phyloP scores from a whole-genome alignment of 1,140 invertebrate species.

The Marisa cornuarietis region DNA sequence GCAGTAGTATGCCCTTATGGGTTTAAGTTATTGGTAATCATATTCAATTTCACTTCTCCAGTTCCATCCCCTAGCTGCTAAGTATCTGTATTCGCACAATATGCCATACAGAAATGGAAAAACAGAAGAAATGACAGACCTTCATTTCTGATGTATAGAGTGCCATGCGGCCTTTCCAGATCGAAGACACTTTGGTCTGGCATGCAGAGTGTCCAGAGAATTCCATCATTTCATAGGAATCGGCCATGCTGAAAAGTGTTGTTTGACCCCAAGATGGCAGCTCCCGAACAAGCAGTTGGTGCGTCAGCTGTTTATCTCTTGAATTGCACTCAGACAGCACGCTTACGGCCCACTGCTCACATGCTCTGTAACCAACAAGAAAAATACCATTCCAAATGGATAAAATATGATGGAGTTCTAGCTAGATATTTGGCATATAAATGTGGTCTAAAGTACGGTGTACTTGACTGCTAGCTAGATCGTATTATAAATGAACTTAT shows the following conservation, averaged over 20 bases:
- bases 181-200: constrained; percentile 60
- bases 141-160: constrained; percentile 58
- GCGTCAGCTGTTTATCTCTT: constrained; percentile 50
- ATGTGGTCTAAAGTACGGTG: neutral
- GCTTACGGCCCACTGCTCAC: constrained; percentile 56
- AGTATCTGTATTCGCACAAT: neutral
- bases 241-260: constrained; percentile 56
- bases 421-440: neutral
- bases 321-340: constrained; percentile 60
- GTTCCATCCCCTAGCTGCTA: neutral
- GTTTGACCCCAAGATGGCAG: constrained; percentile 46
- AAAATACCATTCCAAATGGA: neutral
- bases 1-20: no score
- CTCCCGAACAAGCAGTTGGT: constrained; percentile 48
- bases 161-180: constrained; percentile 63
- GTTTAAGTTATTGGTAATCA: no score
- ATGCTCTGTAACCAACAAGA: constrained; percentile 46
- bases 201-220: constrained; percentile 62
- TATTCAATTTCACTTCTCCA: no score
- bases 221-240: constrained; percentile 55
- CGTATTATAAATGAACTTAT: neutral
- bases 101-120: neutral
- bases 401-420: neutral
- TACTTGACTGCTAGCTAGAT: neutral
- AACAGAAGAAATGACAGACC: constrained; percentile 33